Conservation (phyloP, 2,113 vertebrate species). For the Anguilla japonica region DNA sequence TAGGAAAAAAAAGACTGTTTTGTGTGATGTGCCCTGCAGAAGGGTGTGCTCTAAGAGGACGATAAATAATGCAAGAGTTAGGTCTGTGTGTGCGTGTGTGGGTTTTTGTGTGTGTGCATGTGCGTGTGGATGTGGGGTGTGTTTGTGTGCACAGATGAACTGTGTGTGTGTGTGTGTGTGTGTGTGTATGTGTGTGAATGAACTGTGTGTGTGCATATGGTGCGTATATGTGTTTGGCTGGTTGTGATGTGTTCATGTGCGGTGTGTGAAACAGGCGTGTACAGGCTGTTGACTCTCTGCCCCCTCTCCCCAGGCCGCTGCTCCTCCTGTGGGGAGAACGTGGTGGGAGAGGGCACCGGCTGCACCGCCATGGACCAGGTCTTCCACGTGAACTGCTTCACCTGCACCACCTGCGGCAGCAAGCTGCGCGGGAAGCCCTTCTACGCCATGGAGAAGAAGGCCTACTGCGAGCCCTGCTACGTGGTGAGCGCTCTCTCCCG, state of each 20-base stretch:
- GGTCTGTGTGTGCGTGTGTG: neutral
- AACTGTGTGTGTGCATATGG: too few species aligned
- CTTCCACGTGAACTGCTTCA: slow-evolving; percentile 93
- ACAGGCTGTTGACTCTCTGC: slow-evolving; percentile 2
- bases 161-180: neutral
- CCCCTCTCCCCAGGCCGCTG: slow-evolving; percentile 80
- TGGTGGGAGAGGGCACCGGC: slow-evolving; percentile 92
- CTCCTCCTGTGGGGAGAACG: slow-evolving; percentile 92
- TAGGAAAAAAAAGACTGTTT: too few species aligned
- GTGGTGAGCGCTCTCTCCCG: slow-evolving; percentile 78
- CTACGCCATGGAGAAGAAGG: slow-evolving; percentile 95
- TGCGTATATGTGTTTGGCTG: too few species aligned
- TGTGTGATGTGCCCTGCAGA: too few species aligned
- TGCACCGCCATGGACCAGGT: slow-evolving; percentile 99
- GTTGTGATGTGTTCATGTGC: neutral
- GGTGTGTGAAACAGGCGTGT: neutral
- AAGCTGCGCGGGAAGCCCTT: slow-evolving; percentile 95
- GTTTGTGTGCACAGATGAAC: too few species aligned
- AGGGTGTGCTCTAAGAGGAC: too few species aligned
- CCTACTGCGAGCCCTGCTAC: slow-evolving; percentile 96
- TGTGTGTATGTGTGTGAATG: neutral
- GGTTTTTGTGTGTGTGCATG: neutral
- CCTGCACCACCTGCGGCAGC: slow-evolving; percentile 86
- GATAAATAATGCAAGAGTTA: too few species aligned
- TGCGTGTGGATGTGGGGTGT: too few species aligned